These are phyloP conservation scores for Lasioglossum marginatum DNA, from an alignment of 2,888 invertebrate genomes.

Conservation along the genomic window DNA sequence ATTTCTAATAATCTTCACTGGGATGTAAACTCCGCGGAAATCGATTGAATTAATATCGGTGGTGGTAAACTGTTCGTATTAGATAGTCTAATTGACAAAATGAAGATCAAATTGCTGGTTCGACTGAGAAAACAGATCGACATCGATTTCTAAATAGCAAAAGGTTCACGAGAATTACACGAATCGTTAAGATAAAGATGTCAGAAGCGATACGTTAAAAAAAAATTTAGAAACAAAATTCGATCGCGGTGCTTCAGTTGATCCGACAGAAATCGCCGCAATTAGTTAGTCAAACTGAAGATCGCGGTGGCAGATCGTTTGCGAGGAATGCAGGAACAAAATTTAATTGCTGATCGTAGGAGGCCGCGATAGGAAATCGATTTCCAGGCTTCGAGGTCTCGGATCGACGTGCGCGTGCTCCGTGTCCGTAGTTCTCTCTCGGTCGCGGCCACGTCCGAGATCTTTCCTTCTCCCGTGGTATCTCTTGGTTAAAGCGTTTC, in stretches of 20 bases:
- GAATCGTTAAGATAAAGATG: neutral
- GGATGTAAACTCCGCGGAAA: no score
- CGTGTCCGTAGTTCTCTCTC: constrained; percentile 34
- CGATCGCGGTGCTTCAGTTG: neutral
- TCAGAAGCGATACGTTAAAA: neutral
- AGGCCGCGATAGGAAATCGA: constrained; percentile 66
- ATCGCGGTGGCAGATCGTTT: neutral
- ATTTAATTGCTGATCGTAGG: constrained; percentile 37
- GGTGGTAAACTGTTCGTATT: no score
- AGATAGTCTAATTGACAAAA: no score
- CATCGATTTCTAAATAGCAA: neutral
- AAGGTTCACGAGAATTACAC: neutral
- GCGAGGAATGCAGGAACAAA: neutral
- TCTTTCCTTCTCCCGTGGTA: constrained; percentile 34
- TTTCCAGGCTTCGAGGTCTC: constrained; percentile 67
- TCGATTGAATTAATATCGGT: no score
- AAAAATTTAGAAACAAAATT: neutral
- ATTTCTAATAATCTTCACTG: no score
- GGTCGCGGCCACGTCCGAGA: constrained; percentile 16
- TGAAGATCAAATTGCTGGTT: no score
- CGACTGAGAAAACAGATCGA: no score
- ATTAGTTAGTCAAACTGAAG: neutral
- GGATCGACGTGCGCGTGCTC: constrained; percentile 54
- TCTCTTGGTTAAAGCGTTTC: constrained; percentile 52
- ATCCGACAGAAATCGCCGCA: neutral